Base-by-base conservation (phyloP, 2,888 invertebrate species). In the Epicampocera succincta region DNA sequence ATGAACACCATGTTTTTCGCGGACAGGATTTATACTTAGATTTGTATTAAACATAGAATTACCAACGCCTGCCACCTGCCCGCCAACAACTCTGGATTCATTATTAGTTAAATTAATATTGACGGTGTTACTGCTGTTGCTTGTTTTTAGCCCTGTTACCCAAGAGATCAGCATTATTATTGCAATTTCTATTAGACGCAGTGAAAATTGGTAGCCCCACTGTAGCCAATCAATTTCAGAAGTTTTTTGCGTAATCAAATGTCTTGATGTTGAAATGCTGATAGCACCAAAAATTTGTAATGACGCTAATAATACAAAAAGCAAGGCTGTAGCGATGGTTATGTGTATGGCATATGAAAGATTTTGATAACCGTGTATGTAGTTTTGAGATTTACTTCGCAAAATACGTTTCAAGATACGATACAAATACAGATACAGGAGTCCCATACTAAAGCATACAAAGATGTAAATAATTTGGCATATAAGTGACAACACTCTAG, bases 131-230 rank as follows among this genome's bases (percentile, higher is more conserved):
- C 78, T 72, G 44, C 85, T 83, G 42, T 84, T 81, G 50, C 78
- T 93, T 2, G 93, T 93, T 88, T 93, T 94, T 25, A 95, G 92
- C 68, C 97, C 96, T 58, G 96, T 96, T 11, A 98, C 97, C 93
- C 97, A 97, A 0, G 96, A 95, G 85, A 97, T 93, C 71, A 97
- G 92, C 4, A 95, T 95, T 85, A 97, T 96, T 87, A 98, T 95
- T n/a, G 95, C 94, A 56, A 98, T 94, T 91, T 98, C 98, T 68
- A 97, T 93, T 6, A 97, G 92, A 29, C 98, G 93, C 66, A 97
- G 93, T 0, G 95, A 95, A 87, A 97, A 95, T 88, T 98, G 97
- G 91, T 96, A 97, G 19, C 96, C 95, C 97, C 97, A 98, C 92
- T 97, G 95, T 3, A 97, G 92, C 98, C 98, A 98, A 82, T 95